These are phyloP conservation scores for Dolichoris vasculosae DNA, from an alignment of 1,140 invertebrate genomes.

Conservation along the genomic window DNA sequence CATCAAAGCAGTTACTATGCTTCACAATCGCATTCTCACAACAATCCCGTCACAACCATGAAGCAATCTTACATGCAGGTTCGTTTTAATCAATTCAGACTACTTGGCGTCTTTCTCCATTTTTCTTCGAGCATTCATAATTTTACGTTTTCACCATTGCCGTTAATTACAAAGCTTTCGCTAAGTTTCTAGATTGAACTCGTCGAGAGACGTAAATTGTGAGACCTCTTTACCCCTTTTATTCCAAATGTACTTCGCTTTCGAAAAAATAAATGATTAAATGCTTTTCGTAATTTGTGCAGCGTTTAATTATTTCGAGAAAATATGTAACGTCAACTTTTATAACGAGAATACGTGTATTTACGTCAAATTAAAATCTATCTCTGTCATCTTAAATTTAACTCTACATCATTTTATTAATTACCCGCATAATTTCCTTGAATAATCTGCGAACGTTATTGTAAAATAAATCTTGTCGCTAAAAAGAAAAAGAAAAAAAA, in stretches of 20 bases:
- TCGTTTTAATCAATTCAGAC: constrained; percentile 58
- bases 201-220: too few relatives aligned
- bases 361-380: too few relatives aligned
- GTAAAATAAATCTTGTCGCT: too few relatives aligned
- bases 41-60: constrained; percentile 72
- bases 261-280: too few relatives aligned
- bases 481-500: too few relatives aligned
- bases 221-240: background rate
- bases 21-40: constrained; percentile 71
- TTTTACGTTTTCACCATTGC: background rate
- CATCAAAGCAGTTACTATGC: constrained; percentile 71
- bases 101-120: background rate
- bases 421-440: background rate
- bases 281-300: too few relatives aligned
- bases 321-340: too few relatives aligned
- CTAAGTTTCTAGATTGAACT: background rate
- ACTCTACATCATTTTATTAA: background rate
- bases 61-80: constrained; percentile 75
- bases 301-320: too few relatives aligned
- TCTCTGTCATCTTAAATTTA: background rate
- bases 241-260: background rate
- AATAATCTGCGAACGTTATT: too few relatives aligned
- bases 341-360: too few relatives aligned
- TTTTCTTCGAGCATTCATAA: background rate
- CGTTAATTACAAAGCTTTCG: background rate